A percentile compares a stretch with the other conserved stretches of the same genome.
phyloP scores from a whole-genome alignment of 2,888 invertebrate species.

The Laothoe populi region DNA sequence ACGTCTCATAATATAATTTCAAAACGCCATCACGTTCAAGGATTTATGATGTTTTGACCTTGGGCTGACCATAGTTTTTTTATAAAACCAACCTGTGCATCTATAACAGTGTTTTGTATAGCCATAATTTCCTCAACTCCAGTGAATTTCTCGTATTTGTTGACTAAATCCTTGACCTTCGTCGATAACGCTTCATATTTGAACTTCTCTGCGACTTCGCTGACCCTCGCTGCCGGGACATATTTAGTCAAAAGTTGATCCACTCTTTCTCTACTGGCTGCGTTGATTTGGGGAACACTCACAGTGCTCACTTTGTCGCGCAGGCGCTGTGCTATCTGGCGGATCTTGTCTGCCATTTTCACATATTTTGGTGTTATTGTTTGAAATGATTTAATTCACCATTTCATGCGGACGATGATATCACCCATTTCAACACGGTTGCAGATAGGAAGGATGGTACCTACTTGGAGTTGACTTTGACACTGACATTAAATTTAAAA shows the following conservation, averaged over 20 bases:
- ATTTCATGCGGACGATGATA: constrained; percentile 26
- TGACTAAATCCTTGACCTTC: constrained; percentile 78
- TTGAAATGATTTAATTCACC: constrained; percentile 32
- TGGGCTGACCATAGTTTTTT: constrained; percentile 24
- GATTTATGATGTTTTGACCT: constrained; percentile 28
- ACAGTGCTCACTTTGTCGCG: constrained; percentile 69
- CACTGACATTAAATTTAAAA: no score
- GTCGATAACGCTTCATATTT: constrained; percentile 62
- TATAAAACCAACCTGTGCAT: constrained; percentile 82
- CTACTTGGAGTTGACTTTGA: constrained; percentile 32
- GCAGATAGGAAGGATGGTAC: neutral
- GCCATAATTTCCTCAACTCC: constrained; percentile 91
- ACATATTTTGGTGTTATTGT: constrained; percentile 57
- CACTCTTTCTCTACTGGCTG: constrained; percentile 63
- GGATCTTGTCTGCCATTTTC: constrained; percentile 75
- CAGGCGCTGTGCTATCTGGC: constrained; percentile 66
- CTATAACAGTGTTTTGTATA: constrained; percentile 89
- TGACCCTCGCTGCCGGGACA: constrained; percentile 63
- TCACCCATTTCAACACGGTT: neutral
- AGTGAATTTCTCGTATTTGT: constrained; percentile 89
- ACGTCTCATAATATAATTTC: neutral
- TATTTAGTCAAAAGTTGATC: constrained; percentile 71
- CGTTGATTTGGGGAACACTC: constrained; percentile 56
- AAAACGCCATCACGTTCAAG: neutral
- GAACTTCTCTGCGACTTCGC: constrained; percentile 71